A percentile compares a stretch with the other conserved stretches of the same genome.
These are phyloP conservation scores for Cyanoliseus patagonus DNA, from an alignment of 2,113 vertebrate genomes.

Conservation along the genomic window DNA sequence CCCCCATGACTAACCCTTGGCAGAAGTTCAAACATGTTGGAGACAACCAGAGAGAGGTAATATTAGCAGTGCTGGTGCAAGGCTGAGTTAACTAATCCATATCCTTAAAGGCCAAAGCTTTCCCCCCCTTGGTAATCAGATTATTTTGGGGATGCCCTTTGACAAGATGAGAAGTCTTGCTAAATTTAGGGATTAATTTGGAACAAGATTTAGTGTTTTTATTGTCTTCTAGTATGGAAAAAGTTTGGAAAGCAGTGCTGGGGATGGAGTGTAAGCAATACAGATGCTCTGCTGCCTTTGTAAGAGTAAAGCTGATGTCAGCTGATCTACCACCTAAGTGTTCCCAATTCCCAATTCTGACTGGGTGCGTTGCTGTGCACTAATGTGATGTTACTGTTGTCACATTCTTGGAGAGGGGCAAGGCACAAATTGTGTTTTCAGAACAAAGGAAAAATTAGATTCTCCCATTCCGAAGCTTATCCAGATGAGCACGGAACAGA, in stretches of 20 bases:
- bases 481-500: neutral
- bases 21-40: neutral
- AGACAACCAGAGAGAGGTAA: neutral
- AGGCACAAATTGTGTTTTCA: neutral
- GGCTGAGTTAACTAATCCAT: neutral
- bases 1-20: neutral
- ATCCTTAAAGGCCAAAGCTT: neutral
- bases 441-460: conserved; percentile 11
- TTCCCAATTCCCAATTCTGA: neutral
- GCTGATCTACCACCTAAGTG: neutral
- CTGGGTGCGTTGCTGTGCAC: neutral
- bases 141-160: neutral
- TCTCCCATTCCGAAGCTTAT: neutral
- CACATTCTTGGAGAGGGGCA: conserved; percentile 3
- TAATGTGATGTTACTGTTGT: neutral
- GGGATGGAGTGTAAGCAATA: neutral
- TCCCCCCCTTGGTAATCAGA: neutral
- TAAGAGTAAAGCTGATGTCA: neutral
- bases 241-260: neutral
- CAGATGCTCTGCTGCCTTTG: conserved; percentile 4
- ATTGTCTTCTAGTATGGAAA: neutral
- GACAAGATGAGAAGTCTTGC: neutral
- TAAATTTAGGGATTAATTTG: neutral
- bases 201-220: neutral
- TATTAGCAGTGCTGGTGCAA: neutral